Evolutionary conservation across 2,113 vertebrate species (phyloP).

Genomic region (Percopsis transmontana): DNA sequence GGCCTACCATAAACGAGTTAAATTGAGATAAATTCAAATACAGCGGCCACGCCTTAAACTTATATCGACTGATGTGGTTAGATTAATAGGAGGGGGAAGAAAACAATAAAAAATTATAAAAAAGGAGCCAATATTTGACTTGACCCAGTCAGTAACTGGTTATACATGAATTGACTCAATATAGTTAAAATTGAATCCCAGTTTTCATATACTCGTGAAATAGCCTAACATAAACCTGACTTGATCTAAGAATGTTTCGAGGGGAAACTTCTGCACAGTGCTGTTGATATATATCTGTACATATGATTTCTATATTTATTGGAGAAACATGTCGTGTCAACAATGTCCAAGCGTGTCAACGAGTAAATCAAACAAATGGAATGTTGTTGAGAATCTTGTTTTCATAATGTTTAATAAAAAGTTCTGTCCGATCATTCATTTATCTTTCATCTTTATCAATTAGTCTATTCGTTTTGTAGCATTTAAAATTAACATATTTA

Average conservation of each 20-base stretch:
- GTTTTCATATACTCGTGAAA: background rate
- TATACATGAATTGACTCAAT: no score
- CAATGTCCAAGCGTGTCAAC: constrained; percentile 67
- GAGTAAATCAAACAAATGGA: constrained; percentile 73
- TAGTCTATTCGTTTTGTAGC: constrained; percentile 23
- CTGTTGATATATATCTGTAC: constrained; percentile 76
- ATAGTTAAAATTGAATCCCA: no score
- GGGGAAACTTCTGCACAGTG: constrained; percentile 66
- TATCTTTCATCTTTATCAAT: constrained; percentile 5
- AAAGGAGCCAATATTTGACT: no score
- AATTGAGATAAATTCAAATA: no score
- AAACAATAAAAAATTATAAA: no score
- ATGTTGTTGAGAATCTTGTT: constrained; percentile 79
- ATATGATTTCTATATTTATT: constrained; percentile 84
- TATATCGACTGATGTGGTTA: no score
- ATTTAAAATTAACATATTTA: background rate
- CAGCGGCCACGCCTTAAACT: no score
- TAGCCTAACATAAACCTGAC: background rate
- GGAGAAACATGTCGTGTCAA: constrained; percentile 67
- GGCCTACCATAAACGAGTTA: no score
- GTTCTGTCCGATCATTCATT: constrained; percentile 69
- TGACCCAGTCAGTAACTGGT: no score
- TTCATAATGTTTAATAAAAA: constrained; percentile 87
- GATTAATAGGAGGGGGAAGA: no score
- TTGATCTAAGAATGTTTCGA: constrained; percentile 1